Evolutionary conservation across 2,888 invertebrate species (phyloP), one percentile per base, ranked within the genome.

Genomic region (Athalia cordata): DNA sequence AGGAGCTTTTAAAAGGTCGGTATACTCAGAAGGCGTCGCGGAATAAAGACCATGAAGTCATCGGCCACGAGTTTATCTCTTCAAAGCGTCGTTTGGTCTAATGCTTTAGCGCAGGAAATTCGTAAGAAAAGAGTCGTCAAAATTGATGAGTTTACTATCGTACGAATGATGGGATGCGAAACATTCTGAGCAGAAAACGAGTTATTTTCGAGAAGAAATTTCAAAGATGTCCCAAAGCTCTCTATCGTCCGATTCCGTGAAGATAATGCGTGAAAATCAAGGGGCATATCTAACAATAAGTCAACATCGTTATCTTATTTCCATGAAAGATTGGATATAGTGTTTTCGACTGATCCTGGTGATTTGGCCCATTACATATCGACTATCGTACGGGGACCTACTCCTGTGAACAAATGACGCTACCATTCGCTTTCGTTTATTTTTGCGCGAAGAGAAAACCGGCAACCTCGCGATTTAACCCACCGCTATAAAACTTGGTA

Each of bases 391-490:
- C 49, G 8, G 15, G 9, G 50, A 43, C 15, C 29, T 67, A 67
- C 50, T 67, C 47, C 49, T 43, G 49, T 50, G 67, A 67, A 50
- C 50, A 49, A 50, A 70, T 70, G 70, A 72, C 15, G 59, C 72
- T n/a, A 4, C 13, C 59, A 9, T 49, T 59, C 81, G 79, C 79
- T 81, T 83, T 83, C 80, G 78, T 83, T 84, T 81, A 83, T 84
- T 84, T 82, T 83, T 78, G 75, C 80, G 79, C 80, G 45, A 81
- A 78, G 81, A 79, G 81, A 83, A 84, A 87, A 82, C 85, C 84
- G 87, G 87, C 87, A 87, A 87, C 86, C 84, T 85, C 86, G 86
- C 87, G 85, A 80, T 83, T 81, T 83, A 72, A 61, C 59, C 47
- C 72, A 59, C 76, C 82, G 83, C 85, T 83, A 85, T 84, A 85